Percentiles rank a stretch among this genome's conserved stretches.
Evolutionary conservation across 2,113 vertebrate species (phyloP).

Genomic region (Suricata suricatta): DNA sequence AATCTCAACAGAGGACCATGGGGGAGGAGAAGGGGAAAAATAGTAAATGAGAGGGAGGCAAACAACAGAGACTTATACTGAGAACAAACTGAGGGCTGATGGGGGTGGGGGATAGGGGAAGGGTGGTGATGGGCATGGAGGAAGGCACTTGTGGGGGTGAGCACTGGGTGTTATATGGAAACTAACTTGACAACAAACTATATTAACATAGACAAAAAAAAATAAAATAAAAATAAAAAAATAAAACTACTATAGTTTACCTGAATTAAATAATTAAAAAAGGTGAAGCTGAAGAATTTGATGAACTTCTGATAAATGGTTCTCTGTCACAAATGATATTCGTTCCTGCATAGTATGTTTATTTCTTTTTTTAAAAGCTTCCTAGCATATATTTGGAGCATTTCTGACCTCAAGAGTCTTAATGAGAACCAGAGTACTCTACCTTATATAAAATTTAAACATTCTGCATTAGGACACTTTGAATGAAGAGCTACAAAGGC

Average conservation of each 20-base stretch:
- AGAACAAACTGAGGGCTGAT: too few relatives aligned
- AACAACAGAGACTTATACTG: too few relatives aligned
- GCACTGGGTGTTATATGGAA: too few relatives aligned
- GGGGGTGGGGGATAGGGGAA: too few relatives aligned
- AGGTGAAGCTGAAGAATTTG: not conserved
- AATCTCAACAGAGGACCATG: too few relatives aligned
- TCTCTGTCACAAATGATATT: not conserved
- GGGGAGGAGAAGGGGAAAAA: too few relatives aligned
- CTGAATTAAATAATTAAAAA: not conserved
- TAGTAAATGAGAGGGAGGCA: too few relatives aligned
- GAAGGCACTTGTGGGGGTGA: too few relatives aligned
- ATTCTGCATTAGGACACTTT: not conserved
- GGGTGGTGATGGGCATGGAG: too few relatives aligned
- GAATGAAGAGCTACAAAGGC: not conserved
- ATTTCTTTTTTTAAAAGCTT: not conserved
- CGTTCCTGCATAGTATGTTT: not conserved
- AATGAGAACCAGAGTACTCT: not conserved
- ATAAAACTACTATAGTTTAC: not conserved
- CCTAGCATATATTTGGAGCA: not conserved
- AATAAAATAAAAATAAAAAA: too few relatives aligned
- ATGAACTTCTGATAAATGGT: not conserved
- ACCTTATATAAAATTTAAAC: not conserved
- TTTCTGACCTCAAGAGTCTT: not conserved
- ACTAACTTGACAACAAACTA: too few relatives aligned
- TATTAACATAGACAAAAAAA: too few relatives aligned